A percentile compares a stretch with the other conserved stretches of the same genome.
Conservation (phyloP, 2,888 invertebrate genomes). For the Mythimna loreyi region DNA sequence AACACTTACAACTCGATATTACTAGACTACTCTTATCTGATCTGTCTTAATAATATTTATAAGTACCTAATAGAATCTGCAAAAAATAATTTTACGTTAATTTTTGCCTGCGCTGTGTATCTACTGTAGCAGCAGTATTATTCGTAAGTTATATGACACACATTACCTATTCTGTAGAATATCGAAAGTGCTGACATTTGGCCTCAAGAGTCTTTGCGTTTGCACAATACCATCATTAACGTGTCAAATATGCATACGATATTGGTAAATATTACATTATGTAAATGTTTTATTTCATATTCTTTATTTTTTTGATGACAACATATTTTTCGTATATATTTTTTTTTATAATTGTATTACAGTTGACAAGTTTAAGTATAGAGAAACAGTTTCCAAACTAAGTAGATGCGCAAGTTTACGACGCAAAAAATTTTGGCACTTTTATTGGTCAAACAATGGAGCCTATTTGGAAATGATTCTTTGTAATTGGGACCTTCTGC, state of each 20-base stretch:
- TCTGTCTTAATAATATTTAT: background rate
- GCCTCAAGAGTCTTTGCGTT: constrained; percentile 47
- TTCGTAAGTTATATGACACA: constrained; percentile 16
- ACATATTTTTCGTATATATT: background rate
- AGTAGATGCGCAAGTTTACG: constrained; percentile 34
- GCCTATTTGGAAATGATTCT: constrained; percentile 15
- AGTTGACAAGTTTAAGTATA: constrained; percentile 9
- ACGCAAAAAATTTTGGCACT: constrained; percentile 9
- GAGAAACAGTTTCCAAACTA: constrained; percentile 16
- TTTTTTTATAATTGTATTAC: background rate
- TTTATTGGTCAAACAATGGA: constrained; percentile 19
- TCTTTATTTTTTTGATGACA: constrained; percentile 18
- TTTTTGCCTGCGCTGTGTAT: background rate
- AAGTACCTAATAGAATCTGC: background rate
- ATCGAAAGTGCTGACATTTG: constrained; percentile 55
- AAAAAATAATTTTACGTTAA: background rate
- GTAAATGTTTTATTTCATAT: constrained; percentile 29
- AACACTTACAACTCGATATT: constrained; percentile 11
- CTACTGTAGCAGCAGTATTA: constrained; percentile 1
- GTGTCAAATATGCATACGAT: constrained; percentile 46
- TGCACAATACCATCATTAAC: constrained; percentile 51
- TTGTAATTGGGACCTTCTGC: constrained; percentile 10
- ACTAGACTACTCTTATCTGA: background rate
- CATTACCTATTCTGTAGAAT: constrained; percentile 34
- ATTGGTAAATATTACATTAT: constrained; percentile 49